Conservation (phyloP, 2,113 vertebrate species). For the Gallinago paraguaiae region DNA sequence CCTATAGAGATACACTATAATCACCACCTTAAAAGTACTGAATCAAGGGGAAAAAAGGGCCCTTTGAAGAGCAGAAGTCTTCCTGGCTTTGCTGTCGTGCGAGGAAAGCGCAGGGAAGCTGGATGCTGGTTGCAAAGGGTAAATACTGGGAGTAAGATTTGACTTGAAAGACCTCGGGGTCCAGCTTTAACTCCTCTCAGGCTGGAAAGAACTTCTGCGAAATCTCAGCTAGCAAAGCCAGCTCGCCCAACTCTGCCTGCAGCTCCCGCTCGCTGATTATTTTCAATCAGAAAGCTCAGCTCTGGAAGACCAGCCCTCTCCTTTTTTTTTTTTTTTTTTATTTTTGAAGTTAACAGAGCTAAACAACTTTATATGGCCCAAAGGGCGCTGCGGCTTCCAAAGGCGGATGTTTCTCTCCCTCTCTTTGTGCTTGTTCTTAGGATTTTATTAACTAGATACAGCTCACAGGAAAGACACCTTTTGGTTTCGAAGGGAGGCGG, state of each 20-base stretch:
- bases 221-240: background rate
- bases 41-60: background rate
- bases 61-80: conserved; percentile 1
- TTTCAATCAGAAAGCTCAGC: background rate
- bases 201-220: background rate
- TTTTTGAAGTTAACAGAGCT: background rate
- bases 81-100: background rate
- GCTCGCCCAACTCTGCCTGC: background rate
- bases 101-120: background rate
- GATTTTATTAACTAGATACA: background rate
- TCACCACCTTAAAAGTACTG: background rate
- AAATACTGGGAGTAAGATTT: background rate
- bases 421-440: background rate
- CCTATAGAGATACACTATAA: background rate
- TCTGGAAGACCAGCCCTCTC: background rate
- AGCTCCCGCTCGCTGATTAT: background rate
- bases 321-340: background rate
- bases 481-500: background rate
- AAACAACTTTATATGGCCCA: background rate
- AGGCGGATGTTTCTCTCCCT: background rate
- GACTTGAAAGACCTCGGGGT: background rate
- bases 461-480: background rate
- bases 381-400: background rate
- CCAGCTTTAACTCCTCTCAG: background rate
- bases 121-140: background rate